Base-by-base conservation (phyloP, 2,797 vertebrate genomes). In the Lutjanus campechanus region DNA sequence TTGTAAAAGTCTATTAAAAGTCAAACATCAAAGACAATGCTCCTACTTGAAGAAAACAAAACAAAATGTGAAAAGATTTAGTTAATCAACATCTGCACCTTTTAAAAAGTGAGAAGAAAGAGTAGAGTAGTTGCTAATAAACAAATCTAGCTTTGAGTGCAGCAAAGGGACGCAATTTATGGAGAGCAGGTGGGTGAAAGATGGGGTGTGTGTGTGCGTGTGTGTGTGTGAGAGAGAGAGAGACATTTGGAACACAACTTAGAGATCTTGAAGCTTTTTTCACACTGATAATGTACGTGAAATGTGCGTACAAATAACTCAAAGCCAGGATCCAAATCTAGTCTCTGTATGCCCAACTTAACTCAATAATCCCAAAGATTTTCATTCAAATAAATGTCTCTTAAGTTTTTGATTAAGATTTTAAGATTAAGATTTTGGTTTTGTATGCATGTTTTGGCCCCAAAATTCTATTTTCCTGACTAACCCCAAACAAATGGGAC, bases 181-280 rank as follows among this genome's bases (percentile, higher is more conserved):
- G 36, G 43, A 47, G 15, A 66, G 60, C 59, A 69, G n/a, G 69
- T 65, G 72, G 66, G 49, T 25, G 56, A n/a, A 59, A 69, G 47
- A 22, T 41, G 19, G 13, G 56, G 20, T 47, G 70, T 29, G 69
- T 44, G 47, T 6, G 13, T 51, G 17, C 13, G 47, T 51, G 63
- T 12, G 22, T 67, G 12, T 16, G 36, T 51, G 64, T 55, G 64
- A 41, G 29, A 13, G 41, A 0, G 3, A 1, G 29, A 12, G 47
- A 49, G 19, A 56, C 56, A 69, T 85, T 50, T 76, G 49, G 43
- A 25, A 76, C 67, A 56, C 69, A 74, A 67, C 61, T 77, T 59
- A 61, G 25, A 79, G 75, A 69, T 66, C 25, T 65, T 40, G 36
- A 88, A 85, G 77, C 40, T 53, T 59, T 50, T 70, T 41, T 70